Evolutionary conservation across 2,888 invertebrate genomes (phyloP).

Genomic region (Dasysyrphus tricinctus): DNA sequence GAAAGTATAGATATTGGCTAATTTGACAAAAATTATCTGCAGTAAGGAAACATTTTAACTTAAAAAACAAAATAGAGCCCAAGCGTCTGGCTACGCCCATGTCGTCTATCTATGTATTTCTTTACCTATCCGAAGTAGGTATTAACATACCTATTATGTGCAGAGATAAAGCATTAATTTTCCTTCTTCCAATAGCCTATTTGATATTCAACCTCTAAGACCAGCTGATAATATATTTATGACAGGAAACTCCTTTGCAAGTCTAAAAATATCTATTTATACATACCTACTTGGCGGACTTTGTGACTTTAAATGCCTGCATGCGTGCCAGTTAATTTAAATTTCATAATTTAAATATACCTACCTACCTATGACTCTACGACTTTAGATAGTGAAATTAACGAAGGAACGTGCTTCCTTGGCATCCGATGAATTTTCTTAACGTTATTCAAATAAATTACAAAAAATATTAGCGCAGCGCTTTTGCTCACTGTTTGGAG

Average conservation of each 20-base stretch:
- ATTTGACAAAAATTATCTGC: no score
- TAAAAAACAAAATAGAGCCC: no score
- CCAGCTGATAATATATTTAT: conserved; percentile 58
- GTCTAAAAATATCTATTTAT: conserved; percentile 54
- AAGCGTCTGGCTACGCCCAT: no score
- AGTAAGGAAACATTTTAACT: no score
- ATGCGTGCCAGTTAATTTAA: conserved; percentile 25
- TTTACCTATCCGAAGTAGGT: no score
- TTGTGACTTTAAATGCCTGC: conserved; percentile 16
- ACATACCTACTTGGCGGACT: conserved; percentile 8
- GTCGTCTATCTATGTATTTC: no score
- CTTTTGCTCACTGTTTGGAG: not conserved
- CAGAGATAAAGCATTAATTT: conserved; percentile 4
- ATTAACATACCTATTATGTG: no score
- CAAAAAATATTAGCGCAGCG: not conserved
- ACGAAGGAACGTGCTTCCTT: conserved; percentile 20
- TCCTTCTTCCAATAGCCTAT: conserved; percentile 33
- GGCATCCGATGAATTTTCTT: not conserved
- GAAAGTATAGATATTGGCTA: no score
- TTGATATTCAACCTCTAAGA: conserved; percentile 61
- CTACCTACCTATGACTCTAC: not conserved
- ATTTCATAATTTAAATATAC: conserved; percentile 23
- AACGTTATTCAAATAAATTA: not conserved
- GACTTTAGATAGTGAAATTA: conserved; percentile 16
- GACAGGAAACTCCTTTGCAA: conserved; percentile 68